These are phyloP conservation scores for Agrochola circellaris DNA, from an alignment of 2,888 invertebrate genomes.

Conservation along the genomic window DNA sequence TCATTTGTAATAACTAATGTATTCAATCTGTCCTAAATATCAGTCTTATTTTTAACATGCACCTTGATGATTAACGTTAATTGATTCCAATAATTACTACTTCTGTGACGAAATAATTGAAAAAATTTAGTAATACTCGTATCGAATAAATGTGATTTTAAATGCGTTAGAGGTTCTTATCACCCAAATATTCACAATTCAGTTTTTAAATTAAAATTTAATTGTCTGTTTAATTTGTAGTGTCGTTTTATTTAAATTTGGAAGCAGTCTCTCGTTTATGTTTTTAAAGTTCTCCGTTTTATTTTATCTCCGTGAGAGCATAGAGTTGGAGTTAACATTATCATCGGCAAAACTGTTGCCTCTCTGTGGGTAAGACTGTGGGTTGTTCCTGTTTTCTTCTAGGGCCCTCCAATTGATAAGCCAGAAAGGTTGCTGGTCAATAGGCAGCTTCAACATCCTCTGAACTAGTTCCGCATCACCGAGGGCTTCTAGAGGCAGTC, in stretches of 20 bases:
- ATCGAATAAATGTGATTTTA: slow-evolving; percentile 4
- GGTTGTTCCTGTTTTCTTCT: slow-evolving; percentile 88
- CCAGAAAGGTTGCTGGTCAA: slow-evolving; percentile 92
- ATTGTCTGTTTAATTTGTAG: background rate
- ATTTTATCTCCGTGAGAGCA: slow-evolving; percentile 10
- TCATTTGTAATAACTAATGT: background rate
- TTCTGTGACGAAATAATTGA: background rate
- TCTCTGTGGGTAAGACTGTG: slow-evolving; percentile 73
- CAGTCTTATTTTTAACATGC: slow-evolving; percentile 30
- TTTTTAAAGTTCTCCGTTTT: background rate
- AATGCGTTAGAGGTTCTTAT: slow-evolving; percentile 16
- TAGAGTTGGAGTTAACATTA: slow-evolving; percentile 13
- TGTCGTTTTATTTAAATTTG: slow-evolving; percentile 15
- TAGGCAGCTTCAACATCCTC: slow-evolving; percentile 88
- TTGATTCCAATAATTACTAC: slow-evolving; percentile 10
- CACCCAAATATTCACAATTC: background rate
- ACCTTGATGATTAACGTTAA: slow-evolving; percentile 24
- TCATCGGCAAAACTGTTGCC: slow-evolving; percentile 73
- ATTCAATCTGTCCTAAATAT: slow-evolving; percentile 12
- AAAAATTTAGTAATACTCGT: background rate
- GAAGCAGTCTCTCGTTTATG: slow-evolving; percentile 22
- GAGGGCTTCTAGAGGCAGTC: slow-evolving; percentile 92
- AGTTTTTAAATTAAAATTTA: background rate
- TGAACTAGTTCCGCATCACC: slow-evolving; percentile 91
- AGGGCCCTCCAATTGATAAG: slow-evolving; percentile 92